phyloP scores from a whole-genome alignment of 2,888 invertebrate species.

The Nephrotoma appendiculata region DNA sequence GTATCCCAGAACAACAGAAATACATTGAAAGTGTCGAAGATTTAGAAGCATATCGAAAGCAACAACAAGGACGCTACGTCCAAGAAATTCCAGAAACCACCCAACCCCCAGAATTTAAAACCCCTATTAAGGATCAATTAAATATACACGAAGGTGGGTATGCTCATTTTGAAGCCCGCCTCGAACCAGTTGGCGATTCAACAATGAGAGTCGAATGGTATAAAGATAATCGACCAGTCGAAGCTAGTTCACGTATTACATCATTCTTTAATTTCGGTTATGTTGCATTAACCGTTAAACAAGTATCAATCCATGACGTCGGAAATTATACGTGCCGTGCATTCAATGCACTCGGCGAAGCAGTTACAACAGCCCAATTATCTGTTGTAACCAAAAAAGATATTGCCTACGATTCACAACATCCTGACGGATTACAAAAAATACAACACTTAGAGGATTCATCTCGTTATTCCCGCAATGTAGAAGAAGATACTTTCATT shows the following conservation, averaged over 20 bases:
- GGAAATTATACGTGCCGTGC: slow-evolving; percentile 83
- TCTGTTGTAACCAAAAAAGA: slow-evolving; percentile 75
- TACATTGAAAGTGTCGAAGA: slow-evolving; percentile 87
- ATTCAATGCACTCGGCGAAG: slow-evolving; percentile 74
- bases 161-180: slow-evolving; percentile 88
- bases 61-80: slow-evolving; percentile 64
- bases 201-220: slow-evolving; percentile 84
- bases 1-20: slow-evolving; percentile 77
- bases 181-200: slow-evolving; percentile 86
- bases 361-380: slow-evolving; percentile 64
- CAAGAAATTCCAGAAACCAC: slow-evolving; percentile 68
- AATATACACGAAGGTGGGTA: slow-evolving; percentile 84
- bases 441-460: slow-evolving; percentile 81
- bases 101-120: slow-evolving; percentile 73
- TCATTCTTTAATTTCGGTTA: slow-evolving; percentile 91
- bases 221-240: slow-evolving; percentile 78
- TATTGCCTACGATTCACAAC: slow-evolving; percentile 77
- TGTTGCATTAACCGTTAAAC: slow-evolving; percentile 85
- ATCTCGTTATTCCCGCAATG: slow-evolving; percentile 50
- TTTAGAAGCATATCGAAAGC: slow-evolving; percentile 75
- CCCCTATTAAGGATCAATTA: slow-evolving; percentile 74
- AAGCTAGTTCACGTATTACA: slow-evolving; percentile 85
- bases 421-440: slow-evolving; percentile 82
- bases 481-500: slow-evolving; percentile 58
- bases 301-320: slow-evolving; percentile 77